Conservation (phyloP, 2,113 vertebrate species). For the Calyptommatus sinebrachiatus region DNA sequence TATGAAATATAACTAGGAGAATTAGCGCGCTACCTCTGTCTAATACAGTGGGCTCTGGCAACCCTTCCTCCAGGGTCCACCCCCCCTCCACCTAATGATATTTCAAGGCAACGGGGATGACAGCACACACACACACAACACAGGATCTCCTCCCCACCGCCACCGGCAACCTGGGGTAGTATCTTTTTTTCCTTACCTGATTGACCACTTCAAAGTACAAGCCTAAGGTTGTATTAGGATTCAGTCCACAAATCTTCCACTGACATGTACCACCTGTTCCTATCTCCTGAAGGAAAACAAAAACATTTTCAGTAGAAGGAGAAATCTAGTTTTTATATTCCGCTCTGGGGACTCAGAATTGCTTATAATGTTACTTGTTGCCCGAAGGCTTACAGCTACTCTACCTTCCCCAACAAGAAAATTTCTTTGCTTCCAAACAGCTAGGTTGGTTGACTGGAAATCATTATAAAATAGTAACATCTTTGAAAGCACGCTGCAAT, state of each 20-base stretch:
- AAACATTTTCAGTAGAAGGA: constrained; percentile 8
- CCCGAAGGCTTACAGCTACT: no score
- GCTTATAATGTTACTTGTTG: no score
- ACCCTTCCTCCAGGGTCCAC: no score
- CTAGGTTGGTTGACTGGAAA: background rate
- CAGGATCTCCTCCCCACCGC: no score
- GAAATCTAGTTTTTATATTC: no score
- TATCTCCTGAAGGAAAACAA: constrained; percentile 82
- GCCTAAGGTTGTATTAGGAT: constrained; percentile 87
- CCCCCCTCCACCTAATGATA: no score
- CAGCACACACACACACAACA: no score
- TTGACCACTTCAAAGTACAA: constrained; percentile 97
- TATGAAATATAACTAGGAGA: background rate
- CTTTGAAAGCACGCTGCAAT: background rate
- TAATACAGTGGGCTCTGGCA: background rate
- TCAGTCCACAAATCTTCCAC: constrained; percentile 97
- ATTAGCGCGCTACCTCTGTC: background rate
- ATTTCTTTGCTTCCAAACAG: no score
- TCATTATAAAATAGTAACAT: background rate
- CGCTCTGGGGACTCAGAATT: no score
- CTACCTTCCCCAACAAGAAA: no score
- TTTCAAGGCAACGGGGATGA: no score
- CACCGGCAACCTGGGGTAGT: no score
- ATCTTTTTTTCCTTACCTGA: constrained; percentile 79
- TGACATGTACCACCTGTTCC: constrained; percentile 95